These are phyloP conservation scores for Spinus olivaceus DNA, from an alignment of 2,797 vertebrate species.

Conservation along the genomic window DNA sequence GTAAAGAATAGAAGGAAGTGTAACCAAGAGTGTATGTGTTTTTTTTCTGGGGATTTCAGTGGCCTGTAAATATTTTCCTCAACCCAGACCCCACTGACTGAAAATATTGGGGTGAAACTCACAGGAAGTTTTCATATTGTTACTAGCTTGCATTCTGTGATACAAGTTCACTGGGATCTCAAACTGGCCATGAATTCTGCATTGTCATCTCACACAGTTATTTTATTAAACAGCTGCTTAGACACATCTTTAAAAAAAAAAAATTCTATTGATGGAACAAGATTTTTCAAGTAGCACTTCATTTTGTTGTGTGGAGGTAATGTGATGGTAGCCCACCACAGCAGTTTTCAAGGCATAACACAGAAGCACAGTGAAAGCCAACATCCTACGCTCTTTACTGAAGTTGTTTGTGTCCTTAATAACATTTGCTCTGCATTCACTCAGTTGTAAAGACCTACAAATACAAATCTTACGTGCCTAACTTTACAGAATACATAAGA, in stretches of 20 bases:
- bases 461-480: not conserved
- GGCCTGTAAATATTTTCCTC: not conserved
- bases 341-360: not conserved
- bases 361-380: not conserved
- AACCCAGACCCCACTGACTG: not conserved
- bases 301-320: not conserved
- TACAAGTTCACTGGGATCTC: not conserved
- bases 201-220: not conserved
- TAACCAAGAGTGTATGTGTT: fast-evolving
- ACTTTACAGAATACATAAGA: not conserved
- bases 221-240: not conserved
- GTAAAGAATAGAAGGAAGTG: not conserved
- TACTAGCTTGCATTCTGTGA: not conserved
- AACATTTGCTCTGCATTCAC: not conserved
- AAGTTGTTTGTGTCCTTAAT: not conserved
- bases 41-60: not conserved
- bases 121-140: not conserved
- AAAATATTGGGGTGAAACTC: not conserved
- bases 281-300: not conserved
- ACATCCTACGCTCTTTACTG: not conserved
- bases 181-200: not conserved
- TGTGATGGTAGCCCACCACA: not conserved
- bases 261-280: not conserved
- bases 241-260: not conserved
- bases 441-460: not conserved